Base-by-base conservation (phyloP, 2,797 vertebrate genomes). In the Craterocephalus amniculus region DNA sequence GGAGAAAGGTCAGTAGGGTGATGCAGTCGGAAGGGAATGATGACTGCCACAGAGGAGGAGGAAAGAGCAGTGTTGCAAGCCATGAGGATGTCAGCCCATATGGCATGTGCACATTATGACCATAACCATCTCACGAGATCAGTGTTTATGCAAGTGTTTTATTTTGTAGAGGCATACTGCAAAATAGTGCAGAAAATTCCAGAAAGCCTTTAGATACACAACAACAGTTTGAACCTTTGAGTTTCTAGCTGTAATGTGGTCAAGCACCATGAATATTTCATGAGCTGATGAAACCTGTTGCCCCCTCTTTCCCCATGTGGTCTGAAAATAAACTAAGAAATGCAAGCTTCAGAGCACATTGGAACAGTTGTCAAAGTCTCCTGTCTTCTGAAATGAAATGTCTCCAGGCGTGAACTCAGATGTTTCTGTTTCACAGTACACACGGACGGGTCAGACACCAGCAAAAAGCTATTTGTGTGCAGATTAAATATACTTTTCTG, bases 31-130 rank as follows among this genome's bases (percentile, higher is more conserved):
- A 12, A 13, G 51, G 51, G 26, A 13, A 7, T 27, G 51, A 52
- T 24, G 51, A 52, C 27, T 18, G n/a, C 26, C 51, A 27, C 51
- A 29, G 14, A 18, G 13, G 26, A 27, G 16, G 27, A 54, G 14
- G 29, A 18, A 54, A 54, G 14, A 75, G 65, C 51, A 73, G 65
- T 80, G 79, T 74, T 57, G n/a, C 55, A 78, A 78, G 58, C 49
- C 45, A 69, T 74, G 80, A 75, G 43, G 43, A 63, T 54, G 54
- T 65, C 35, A 58, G 57, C 49, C 55, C 24, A 48, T 63, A 58
- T 79, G 65, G 52, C 67, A 71, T 63, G 57, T 71, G 70, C 75
- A 63, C 68, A 74, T 72, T 59, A 81, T 68, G 67, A 58, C 67
- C 16, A 13, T 63, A 72, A 80, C 72, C 65, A 70, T 76, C 66